Conservation (phyloP, 2,888 invertebrate genomes). For the Halocaridina rubra region DNA sequence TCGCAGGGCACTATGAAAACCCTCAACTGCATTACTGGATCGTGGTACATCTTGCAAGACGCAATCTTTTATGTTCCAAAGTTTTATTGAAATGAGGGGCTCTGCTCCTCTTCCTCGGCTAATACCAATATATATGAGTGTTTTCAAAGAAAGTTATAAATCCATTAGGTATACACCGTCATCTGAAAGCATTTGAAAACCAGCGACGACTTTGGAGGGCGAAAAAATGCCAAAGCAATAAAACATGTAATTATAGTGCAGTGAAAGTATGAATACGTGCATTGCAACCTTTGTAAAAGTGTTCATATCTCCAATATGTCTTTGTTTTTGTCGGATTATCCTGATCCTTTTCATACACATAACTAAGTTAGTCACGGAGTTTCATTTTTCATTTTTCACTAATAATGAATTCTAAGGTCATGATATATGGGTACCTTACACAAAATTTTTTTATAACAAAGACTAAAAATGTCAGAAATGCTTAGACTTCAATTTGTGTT, state of each 20-base stretch:
- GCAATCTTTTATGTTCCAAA: constrained; percentile 1
- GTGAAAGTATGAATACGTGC: neutral
- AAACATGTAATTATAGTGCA: constrained; percentile 15
- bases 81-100: neutral
- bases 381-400: neutral
- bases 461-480: neutral
- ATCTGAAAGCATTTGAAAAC: neutral
- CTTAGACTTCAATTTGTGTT: neutral
- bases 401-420: neutral
- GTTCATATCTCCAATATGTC: constrained; percentile 21
- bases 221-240: constrained; percentile 4
- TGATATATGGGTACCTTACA: neutral
- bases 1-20: neutral
- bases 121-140: too few relatives aligned
- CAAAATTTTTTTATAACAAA: neutral
- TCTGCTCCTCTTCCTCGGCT: too few relatives aligned
- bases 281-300: neutral
- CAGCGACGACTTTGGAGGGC: neutral
- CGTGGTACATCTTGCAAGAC: neutral
- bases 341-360: constrained; percentile 22
- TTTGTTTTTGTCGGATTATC: neutral
- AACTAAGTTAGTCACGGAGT: neutral
- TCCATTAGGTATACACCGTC: neutral
- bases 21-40: constrained; percentile 6
- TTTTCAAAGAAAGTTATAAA: neutral